A percentile compares a stretch with the other conserved stretches of the same genome.
Evolutionary conservation across 2,888 invertebrate species (phyloP).

Genomic region (Pheosia gnoma): DNA sequence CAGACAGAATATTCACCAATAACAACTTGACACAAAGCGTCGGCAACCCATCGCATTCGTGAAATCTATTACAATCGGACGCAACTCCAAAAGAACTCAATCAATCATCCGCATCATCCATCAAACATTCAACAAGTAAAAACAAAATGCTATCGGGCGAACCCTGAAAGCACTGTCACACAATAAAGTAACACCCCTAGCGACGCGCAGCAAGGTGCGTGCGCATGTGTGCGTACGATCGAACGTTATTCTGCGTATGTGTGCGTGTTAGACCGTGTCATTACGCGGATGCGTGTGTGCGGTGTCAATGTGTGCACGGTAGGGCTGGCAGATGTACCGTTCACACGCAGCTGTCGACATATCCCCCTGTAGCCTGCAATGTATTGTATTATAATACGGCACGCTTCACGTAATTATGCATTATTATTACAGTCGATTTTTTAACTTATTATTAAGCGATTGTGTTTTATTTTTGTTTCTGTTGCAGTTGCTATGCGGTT

Average conservation of each 20-base stretch:
- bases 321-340: constrained; percentile 75
- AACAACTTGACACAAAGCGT: constrained; percentile 42
- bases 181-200: constrained; percentile 70
- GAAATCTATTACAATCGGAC: constrained; percentile 68
- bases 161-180: constrained; percentile 59
- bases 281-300: constrained; percentile 41
- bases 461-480: constrained; percentile 60
- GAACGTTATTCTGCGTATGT: constrained; percentile 26
- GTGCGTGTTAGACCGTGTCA: constrained; percentile 35
- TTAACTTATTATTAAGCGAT: constrained; percentile 63
- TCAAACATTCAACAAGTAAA: constrained; percentile 83
- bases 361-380: constrained; percentile 60
- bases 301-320: constrained; percentile 49
- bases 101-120: constrained; percentile 80
- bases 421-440: constrained; percentile 73
- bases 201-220: constrained; percentile 50
- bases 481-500: constrained; percentile 64
- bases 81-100: constrained; percentile 60
- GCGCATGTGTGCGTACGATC: constrained; percentile 34
- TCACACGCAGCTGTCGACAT: constrained; percentile 74
- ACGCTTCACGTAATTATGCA: constrained; percentile 80
- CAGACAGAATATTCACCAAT: constrained; percentile 30
- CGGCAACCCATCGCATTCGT: constrained; percentile 42
- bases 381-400: constrained; percentile 70
- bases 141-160: constrained; percentile 77